Evolutionary conservation across 2,888 invertebrate species (phyloP).

Genomic region (Leucozona laternaria): DNA sequence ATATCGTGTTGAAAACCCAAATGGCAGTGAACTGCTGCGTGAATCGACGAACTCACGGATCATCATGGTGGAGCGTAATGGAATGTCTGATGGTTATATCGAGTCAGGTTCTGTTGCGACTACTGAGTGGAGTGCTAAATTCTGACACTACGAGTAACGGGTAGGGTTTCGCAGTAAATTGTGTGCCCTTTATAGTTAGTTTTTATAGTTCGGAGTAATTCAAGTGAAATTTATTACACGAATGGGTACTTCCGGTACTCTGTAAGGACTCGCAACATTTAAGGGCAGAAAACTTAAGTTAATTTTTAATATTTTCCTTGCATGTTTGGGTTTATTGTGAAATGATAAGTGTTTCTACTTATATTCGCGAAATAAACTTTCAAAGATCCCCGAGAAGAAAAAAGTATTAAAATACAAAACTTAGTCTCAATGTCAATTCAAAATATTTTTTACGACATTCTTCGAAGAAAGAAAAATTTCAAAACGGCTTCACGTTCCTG

Average conservation of each 20-base stretch:
- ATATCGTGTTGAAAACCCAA: slow-evolving; percentile 62
- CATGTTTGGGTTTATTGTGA: neutral
- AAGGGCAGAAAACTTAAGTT: neutral
- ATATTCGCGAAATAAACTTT: too few relatives aligned
- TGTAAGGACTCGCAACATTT: slow-evolving; percentile 6
- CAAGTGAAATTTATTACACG: slow-evolving; percentile 49
- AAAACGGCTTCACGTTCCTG: slow-evolving; percentile 56
- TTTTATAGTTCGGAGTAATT: slow-evolving; percentile 52
- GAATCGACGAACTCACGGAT: slow-evolving; percentile 23
- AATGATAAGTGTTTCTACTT: neutral
- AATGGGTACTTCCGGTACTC: slow-evolving; percentile 18
- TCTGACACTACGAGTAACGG: slow-evolving; percentile 9
- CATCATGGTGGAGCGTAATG: neutral
- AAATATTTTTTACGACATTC: neutral
- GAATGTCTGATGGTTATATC: slow-evolving; percentile 16
- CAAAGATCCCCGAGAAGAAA: neutral
- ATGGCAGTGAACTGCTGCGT: slow-evolving; percentile 50
- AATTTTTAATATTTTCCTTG: neutral
- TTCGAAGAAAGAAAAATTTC: slow-evolving; percentile 4
- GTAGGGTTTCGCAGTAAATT: slow-evolving; percentile 47
- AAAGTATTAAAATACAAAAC: neutral
- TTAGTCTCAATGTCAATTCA: neutral
- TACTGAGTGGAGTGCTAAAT: slow-evolving; percentile 35
- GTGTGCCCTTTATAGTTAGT: slow-evolving; percentile 1
- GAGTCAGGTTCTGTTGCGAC: slow-evolving; percentile 1